Conservation (phyloP, 2,888 invertebrate genomes). For the Dyspetes luteomarginatus region DNA sequence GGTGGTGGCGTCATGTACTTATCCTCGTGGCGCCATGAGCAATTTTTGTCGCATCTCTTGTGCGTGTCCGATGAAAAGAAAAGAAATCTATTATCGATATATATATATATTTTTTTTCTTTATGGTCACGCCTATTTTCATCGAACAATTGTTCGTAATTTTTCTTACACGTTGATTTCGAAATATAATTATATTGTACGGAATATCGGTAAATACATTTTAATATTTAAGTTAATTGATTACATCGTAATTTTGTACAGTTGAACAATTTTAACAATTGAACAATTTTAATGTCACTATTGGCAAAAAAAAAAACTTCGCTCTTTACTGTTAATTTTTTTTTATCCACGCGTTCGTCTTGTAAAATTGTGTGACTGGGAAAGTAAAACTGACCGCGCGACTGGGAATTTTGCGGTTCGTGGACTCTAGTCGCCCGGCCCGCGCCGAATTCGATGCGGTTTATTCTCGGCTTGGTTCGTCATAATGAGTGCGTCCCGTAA, state of each 20-base stretch:
- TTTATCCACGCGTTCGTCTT: background rate
- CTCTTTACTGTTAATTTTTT: background rate
- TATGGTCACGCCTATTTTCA: background rate
- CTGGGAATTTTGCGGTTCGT: constrained; percentile 19
- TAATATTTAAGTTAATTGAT: background rate
- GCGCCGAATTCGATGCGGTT: constrained; percentile 50
- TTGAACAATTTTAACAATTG: too few species aligned
- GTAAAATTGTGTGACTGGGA: background rate
- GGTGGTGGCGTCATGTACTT: background rate
- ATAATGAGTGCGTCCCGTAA: constrained; percentile 7
- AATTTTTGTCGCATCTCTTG: background rate
- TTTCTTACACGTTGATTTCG: too few species aligned
- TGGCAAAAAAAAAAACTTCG: too few species aligned
- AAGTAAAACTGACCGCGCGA: constrained; percentile 10
- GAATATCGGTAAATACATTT: background rate
- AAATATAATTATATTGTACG: too few species aligned
- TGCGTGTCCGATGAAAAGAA: background rate
- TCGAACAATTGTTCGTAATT: background rate
- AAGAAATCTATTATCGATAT: background rate
- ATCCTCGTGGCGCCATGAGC: background rate
- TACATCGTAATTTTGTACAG: background rate
- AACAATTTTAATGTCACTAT: too few species aligned
- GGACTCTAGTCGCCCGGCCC: constrained; percentile 12
- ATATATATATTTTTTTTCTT: background rate
- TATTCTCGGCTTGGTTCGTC: constrained; percentile 53